These are phyloP conservation scores for Galaxias olidus DNA, from an alignment of 2,797 vertebrate species.

Conservation along the genomic window DNA sequence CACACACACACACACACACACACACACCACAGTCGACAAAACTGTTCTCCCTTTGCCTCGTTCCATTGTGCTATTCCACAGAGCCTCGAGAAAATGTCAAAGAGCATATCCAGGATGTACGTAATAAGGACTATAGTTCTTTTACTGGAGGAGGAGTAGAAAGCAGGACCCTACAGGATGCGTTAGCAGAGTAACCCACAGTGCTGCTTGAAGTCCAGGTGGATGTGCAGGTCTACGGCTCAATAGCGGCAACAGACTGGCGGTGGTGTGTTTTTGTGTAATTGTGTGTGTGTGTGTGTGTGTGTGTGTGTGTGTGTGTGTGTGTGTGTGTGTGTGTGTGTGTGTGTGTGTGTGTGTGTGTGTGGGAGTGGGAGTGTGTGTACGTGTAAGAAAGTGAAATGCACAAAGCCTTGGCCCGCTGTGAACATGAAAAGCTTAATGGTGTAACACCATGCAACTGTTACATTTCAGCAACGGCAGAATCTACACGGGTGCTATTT, in stretches of 20 bases:
- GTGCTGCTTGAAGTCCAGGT: too few relatives aligned
- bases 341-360: slow-evolving; percentile 23
- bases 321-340: background rate
- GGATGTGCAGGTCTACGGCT: too few relatives aligned
- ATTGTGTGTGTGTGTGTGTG: slow-evolving; percentile 1
- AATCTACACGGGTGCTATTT: slow-evolving; percentile 60
- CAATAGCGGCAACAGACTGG: too few relatives aligned
- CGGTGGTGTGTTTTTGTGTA: background rate
- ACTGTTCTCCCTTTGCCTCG: too few relatives aligned
- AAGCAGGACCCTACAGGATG: too few relatives aligned
- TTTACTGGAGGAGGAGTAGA: too few relatives aligned
- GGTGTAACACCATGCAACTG: slow-evolving; percentile 50
- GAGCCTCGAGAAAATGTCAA: too few relatives aligned
- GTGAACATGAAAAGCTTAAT: slow-evolving; percentile 65
- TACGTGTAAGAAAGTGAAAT: slow-evolving; percentile 41
- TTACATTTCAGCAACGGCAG: slow-evolving; percentile 54
- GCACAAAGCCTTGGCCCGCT: slow-evolving; percentile 64
- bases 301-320: slow-evolving; percentile 18
- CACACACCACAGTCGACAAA: background rate
- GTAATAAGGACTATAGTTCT: too few relatives aligned
- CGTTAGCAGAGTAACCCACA: too few relatives aligned
- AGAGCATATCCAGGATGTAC: too few relatives aligned
- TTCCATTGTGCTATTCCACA: too few relatives aligned
- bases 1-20: background rate
- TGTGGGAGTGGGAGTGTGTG: slow-evolving; percentile 31